Conservation (phyloP, 2,888 invertebrate genomes). For the Magallana nippona region DNA sequence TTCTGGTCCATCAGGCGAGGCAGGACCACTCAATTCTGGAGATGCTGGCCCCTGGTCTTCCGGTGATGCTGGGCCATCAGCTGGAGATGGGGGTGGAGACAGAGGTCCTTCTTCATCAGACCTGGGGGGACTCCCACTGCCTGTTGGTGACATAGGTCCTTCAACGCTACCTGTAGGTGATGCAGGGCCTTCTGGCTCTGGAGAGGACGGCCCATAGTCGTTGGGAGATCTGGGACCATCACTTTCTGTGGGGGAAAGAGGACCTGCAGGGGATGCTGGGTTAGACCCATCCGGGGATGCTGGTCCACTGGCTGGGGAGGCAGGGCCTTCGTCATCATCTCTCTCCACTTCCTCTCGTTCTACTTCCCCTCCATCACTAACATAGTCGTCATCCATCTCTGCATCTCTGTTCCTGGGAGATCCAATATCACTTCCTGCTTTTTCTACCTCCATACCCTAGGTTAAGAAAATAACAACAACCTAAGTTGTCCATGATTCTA, state of each 20-base stretch:
- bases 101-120: constrained; percentile 43
- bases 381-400: constrained; percentile 56
- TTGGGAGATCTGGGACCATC: constrained; percentile 47
- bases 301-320: constrained; percentile 48
- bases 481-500: neutral
- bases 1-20: constrained; percentile 45
- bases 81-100: constrained; percentile 40
- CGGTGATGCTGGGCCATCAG: constrained; percentile 53
- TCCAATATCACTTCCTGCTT: constrained; percentile 37
- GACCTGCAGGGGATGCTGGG: constrained; percentile 40
- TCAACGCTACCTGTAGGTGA: constrained; percentile 41
- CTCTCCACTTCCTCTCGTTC: constrained; percentile 56
- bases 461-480: neutral
- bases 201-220: constrained; percentile 37
- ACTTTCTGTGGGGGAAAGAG: constrained; percentile 33
- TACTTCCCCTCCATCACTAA: constrained; percentile 61
- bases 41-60: constrained; percentile 46
- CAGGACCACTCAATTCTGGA: constrained; percentile 40
- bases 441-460: constrained; percentile 43
- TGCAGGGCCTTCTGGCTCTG: constrained; percentile 43
- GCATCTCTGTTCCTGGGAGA: constrained; percentile 42
- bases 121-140: constrained; percentile 48
- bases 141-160: constrained; percentile 52
- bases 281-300: constrained; percentile 49
- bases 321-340: constrained; percentile 56